Evolutionary conservation across 2,113 vertebrate species (phyloP).

Genomic region (Athene cunicularia): DNA sequence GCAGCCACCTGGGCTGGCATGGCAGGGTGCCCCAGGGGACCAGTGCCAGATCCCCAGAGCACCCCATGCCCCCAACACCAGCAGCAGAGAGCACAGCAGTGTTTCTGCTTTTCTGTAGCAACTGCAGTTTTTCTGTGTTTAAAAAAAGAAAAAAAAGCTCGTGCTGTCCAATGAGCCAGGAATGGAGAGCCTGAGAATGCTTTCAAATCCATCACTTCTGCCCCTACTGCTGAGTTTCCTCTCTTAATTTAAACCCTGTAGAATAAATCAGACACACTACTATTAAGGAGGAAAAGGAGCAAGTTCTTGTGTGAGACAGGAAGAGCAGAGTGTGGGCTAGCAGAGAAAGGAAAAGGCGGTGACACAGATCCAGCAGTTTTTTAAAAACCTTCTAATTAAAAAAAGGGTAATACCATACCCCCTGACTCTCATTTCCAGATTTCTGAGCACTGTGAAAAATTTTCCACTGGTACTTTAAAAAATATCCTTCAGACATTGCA

Average conservation of each 20-base stretch:
- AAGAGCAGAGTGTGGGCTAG: background rate
- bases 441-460: background rate
- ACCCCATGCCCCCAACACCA: rapidly evolving
- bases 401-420: background rate
- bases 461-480: background rate
- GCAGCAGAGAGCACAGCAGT: rapidly evolving
- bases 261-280: background rate
- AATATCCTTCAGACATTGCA: background rate
- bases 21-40: rapidly evolving
- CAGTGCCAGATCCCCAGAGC: background rate
- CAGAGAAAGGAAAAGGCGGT: background rate
- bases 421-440: background rate
- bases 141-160: rapidly evolving
- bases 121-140: no score
- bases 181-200: background rate
- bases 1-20: background rate
- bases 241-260: slow-evolving; percentile 27
- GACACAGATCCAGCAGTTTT: background rate
- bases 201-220: background rate
- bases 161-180: background rate
- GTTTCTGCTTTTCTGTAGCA: background rate
- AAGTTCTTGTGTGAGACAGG: background rate
- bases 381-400: background rate
- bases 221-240: background rate
- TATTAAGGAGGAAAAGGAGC: background rate